Base-by-base conservation (phyloP, 2,113 vertebrate genomes). In the Scatophagus argus region DNA sequence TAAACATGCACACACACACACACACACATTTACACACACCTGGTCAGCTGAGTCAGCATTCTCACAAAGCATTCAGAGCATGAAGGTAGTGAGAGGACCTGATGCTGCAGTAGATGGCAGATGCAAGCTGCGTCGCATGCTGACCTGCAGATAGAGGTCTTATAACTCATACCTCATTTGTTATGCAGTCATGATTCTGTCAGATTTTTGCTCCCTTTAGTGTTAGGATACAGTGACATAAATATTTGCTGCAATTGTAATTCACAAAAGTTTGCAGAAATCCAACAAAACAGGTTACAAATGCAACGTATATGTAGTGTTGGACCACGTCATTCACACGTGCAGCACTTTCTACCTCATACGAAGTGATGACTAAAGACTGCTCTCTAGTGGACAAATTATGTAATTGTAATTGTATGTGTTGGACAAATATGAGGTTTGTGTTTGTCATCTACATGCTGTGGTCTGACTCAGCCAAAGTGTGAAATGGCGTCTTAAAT, bases 1-100 rank as follows among this genome's bases (percentile, higher is more conserved):
- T 99, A 86, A 80, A 62, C 31, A 43, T 3, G 2, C 25, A 8
- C 27, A 1, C 12, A 47, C 68, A 11, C 51, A 54, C 10, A 52
- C 59, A 29, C 27, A 46, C 43, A 47, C 14, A 49, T 12, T 44
- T 39, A 9, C 10, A 44, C 60, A n/a, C 34, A 41, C 41, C 21
- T 23, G 19, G 25, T 13, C 32, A 19, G 10, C 23, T 46, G 64
- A 39, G 19, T 71, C 47, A 71, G 19, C n/a, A n/a, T n/a, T 3
- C 19, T 44, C 34, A 32, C 6, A 25, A 43, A 56, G 43, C 10
- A 61, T 19, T 23, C 10, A 31, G 13, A 43, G 49, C 31, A 32
- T 32, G 6, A 60, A 55, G 17, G 21, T 14, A 34, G 34, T n/a
- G 27, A 16, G n/a, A 56, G 8, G 25, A 29, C 14, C 3, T 0